These are phyloP conservation scores for Ryuthela nishihirai DNA, from an alignment of 2,888 invertebrate species.

Conservation along the genomic window DNA sequence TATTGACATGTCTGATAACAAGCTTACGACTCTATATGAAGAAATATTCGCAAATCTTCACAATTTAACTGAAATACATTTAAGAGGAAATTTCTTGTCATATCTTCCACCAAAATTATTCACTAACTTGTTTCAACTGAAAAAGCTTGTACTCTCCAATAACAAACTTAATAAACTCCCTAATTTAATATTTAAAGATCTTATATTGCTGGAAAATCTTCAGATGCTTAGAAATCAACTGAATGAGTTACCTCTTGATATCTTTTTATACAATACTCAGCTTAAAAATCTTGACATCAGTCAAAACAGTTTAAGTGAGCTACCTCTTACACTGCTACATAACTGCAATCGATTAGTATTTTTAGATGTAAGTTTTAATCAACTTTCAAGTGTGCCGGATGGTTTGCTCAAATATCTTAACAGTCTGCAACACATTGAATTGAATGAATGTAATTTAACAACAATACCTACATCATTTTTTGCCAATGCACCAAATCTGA, in stretches of 20 bases:
- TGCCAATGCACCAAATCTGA: background rate
- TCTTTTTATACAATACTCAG: background rate
- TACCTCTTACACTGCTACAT: background rate
- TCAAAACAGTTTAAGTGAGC: background rate
- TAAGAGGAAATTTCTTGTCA: conserved; percentile 24
- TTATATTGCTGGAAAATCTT: background rate
- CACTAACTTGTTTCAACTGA: background rate
- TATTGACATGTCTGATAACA: conserved; percentile 14
- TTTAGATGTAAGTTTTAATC: background rate
- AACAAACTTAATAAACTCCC: conserved; percentile 11
- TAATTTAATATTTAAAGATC: conserved; percentile 5
- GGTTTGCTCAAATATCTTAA: background rate
- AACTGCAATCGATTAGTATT: background rate
- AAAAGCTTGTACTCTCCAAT: conserved; percentile 1
- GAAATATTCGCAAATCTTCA: conserved; percentile 23
- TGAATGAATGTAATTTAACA: background rate
- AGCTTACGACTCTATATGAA: conserved; percentile 19
- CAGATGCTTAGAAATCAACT: conserved; percentile 2
- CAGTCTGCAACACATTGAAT: background rate
- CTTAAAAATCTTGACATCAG: background rate
- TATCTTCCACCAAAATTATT: background rate
- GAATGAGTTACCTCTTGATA: background rate
- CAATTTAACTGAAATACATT: conserved; percentile 26
- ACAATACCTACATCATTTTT: background rate
- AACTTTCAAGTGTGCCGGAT: background rate